Conservation (phyloP, 1,140 invertebrate species). For the Papilio aristodemus region DNA sequence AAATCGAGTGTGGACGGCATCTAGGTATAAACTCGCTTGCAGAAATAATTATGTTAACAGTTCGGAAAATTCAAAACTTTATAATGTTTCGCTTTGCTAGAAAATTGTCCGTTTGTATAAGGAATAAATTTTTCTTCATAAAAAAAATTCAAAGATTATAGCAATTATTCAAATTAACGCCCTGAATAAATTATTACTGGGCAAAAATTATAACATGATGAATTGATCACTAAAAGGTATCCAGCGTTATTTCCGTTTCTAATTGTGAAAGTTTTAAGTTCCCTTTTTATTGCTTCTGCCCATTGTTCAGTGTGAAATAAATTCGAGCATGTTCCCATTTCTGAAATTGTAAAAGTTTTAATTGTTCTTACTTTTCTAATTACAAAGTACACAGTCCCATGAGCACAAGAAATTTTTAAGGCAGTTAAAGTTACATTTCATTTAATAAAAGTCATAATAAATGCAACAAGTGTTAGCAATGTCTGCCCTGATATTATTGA, state of each 20-base stretch:
- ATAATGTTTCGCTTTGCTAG: too few species aligned
- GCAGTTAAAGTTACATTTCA: conserved; percentile 19
- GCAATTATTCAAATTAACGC: not conserved
- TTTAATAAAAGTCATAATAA: conserved; percentile 5
- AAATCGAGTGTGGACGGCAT: too few species aligned
- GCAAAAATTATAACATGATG: conserved; percentile 36
- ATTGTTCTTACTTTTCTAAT: conserved; percentile 77
- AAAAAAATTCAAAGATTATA: not conserved
- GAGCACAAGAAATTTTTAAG: conserved; percentile 59
- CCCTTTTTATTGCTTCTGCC: conserved; percentile 70
- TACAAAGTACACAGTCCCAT: conserved; percentile 73
- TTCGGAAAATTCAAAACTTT: too few species aligned
- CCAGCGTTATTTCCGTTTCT: conserved; percentile 54
- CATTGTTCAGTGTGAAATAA: conserved; percentile 72
- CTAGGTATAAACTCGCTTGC: too few species aligned
- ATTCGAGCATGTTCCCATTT: conserved; percentile 68
- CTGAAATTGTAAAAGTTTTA: conserved; percentile 79
- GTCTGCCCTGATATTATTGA: too few species aligned
- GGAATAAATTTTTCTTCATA: not conserved
- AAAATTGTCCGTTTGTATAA: too few species aligned
- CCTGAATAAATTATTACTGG: conserved; percentile 22
- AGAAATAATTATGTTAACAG: too few species aligned
- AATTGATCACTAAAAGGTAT: conserved; percentile 52
- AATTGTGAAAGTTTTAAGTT: conserved; percentile 74
- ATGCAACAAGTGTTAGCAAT: not conserved